Conservation (phyloP, 53 echinoderm and acorn worm genomes). For the Arbacia lixula region DNA sequence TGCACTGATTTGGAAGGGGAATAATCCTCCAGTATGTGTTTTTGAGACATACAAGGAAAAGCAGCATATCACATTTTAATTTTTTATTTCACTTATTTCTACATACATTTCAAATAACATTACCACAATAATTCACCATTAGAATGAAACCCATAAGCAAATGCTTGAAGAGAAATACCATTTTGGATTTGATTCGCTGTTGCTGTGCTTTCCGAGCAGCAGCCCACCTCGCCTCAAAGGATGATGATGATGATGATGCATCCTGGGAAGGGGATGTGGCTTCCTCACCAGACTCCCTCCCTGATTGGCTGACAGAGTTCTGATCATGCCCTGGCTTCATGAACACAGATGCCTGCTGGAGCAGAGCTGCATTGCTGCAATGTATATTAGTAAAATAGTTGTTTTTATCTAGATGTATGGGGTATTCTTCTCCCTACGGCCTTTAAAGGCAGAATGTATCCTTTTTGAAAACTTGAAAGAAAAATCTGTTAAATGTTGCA, state of each 20-base stretch:
- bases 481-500: too few species aligned
- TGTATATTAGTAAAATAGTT: background rate
- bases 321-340: background rate
- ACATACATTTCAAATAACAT: too few species aligned
- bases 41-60: too few species aligned
- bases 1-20: too few species aligned
- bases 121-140: too few species aligned
- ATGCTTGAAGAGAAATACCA: background rate
- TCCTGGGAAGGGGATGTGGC: background rate
- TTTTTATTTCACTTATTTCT: too few species aligned
- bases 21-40: too few species aligned
- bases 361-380: background rate
- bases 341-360: background rate
- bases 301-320: constrained; percentile 2
- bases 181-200: constrained; percentile 21
- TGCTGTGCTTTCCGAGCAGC: constrained; percentile 25
- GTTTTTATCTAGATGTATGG: background rate
- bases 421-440: background rate
- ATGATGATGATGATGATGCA: background rate
- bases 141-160: background rate
- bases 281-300: background rate
- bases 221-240: constrained; percentile 21
- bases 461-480: too few species aligned
- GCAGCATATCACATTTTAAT: too few species aligned
- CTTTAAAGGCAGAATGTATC: background rate